Percentiles rank a stretch among this genome's conserved stretches.
phyloP scores from a whole-genome alignment of 2,113 vertebrate genomes.

The Proterorhinus semilunaris region DNA sequence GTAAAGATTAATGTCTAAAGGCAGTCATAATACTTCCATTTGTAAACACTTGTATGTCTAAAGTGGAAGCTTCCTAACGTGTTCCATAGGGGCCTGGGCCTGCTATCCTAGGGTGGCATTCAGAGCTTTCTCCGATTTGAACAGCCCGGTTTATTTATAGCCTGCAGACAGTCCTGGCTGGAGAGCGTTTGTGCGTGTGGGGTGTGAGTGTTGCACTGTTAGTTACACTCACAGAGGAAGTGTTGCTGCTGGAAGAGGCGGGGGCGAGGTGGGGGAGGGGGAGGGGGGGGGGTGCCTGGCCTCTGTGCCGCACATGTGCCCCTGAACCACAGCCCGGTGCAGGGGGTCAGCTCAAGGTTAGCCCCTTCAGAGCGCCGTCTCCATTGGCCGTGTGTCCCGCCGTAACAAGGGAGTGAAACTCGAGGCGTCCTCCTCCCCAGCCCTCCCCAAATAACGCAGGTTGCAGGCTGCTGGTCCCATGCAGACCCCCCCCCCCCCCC shows the following conservation, averaged over 20 bases:
- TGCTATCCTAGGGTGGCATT: constrained; percentile 39
- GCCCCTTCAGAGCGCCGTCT: constrained; percentile 64
- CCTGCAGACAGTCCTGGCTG: constrained; percentile 50
- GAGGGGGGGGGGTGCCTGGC: constrained; percentile 35
- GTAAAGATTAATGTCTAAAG: too few species aligned
- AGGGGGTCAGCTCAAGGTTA: constrained; percentile 78
- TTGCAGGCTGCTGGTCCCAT: constrained; percentile 35
- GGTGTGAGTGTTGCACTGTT: constrained; percentile 37
- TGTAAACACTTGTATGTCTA: background rate
- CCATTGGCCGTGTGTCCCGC: constrained; percentile 66
- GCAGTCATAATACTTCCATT: background rate
- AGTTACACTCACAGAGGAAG: constrained; percentile 29
- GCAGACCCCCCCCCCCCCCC: constrained; percentile 6
- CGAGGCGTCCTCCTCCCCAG: constrained; percentile 42
- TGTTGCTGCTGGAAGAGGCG: constrained; percentile 18
- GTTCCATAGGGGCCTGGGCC: constrained; percentile 10
- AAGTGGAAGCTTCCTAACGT: background rate
- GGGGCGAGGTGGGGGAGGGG: constrained; percentile 16
- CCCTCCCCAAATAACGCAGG: constrained; percentile 54
- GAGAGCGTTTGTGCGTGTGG: constrained; percentile 20
- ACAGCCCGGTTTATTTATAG: constrained; percentile 74
- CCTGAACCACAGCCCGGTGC: constrained; percentile 65
- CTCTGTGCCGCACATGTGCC: constrained; percentile 68
- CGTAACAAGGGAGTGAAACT: constrained; percentile 71
- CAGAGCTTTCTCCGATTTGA: constrained; percentile 49